These are phyloP conservation scores for Sthenelais limicola DNA, from an alignment of 2,888 invertebrate species.

Conservation along the genomic window DNA sequence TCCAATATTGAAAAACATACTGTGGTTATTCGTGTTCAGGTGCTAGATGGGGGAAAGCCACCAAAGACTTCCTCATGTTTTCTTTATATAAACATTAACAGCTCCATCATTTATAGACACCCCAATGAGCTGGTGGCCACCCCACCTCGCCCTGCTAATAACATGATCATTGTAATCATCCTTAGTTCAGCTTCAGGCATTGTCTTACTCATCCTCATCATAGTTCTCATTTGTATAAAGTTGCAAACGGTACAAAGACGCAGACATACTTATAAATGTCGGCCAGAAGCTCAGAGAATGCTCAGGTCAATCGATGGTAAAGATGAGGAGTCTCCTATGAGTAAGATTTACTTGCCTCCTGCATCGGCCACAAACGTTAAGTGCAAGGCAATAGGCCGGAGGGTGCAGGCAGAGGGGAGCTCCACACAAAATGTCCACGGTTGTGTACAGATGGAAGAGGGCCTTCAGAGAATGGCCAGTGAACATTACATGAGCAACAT, in stretches of 20 bases:
- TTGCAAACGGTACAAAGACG: conserved; percentile 28
- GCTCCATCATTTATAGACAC: conserved; percentile 17
- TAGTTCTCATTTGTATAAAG: conserved; percentile 34
- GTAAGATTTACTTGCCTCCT: conserved; percentile 28
- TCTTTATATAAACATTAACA: conserved; percentile 39
- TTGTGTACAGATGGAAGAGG: conserved; percentile 28
- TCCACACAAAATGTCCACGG: conserved; percentile 31
- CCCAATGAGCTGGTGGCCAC: conserved; percentile 15
- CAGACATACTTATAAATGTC: conserved; percentile 38
- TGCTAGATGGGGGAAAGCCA: conserved; percentile 57
- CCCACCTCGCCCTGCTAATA: conserved; percentile 28
- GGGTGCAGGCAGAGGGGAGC: conserved; percentile 27
- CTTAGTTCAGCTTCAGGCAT: conserved; percentile 35
- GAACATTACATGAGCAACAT: conserved; percentile 35
- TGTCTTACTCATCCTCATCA: conserved; percentile 38
- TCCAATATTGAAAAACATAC: conserved; percentile 53
- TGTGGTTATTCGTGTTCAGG: conserved; percentile 59
- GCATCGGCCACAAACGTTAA: conserved; percentile 28
- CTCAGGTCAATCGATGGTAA: conserved; percentile 27
- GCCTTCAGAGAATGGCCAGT: conserved; percentile 31
- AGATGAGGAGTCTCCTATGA: conserved; percentile 29
- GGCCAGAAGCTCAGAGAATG: conserved; percentile 34
- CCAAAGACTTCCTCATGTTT: conserved; percentile 39
- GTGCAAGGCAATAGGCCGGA: conserved; percentile 18
- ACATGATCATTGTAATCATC: conserved; percentile 41